Evolutionary conservation across 2,888 invertebrate genomes (phyloP).

Genomic region (Elmis aenea): DNA sequence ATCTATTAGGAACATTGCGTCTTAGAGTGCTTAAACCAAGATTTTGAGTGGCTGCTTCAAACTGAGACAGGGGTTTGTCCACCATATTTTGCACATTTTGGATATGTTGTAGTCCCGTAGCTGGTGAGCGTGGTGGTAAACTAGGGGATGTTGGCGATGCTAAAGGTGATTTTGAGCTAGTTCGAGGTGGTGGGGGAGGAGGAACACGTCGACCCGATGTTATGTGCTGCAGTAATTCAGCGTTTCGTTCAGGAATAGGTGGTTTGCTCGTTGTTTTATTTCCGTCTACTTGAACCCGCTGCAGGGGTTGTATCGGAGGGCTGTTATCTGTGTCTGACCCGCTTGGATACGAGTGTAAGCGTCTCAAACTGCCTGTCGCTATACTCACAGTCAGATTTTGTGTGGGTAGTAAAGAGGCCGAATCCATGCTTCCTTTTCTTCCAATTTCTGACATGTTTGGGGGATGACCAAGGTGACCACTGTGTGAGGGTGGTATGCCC

Average conservation of each 20-base stretch:
- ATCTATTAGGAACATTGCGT: constrained; percentile 41
- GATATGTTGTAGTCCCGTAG: constrained; percentile 43
- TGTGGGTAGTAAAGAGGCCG: constrained; percentile 44
- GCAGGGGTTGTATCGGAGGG: constrained; percentile 64
- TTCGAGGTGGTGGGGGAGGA: constrained; percentile 89
- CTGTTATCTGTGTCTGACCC: constrained; percentile 78
- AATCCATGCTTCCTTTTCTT: constrained; percentile 53
- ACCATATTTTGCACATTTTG: constrained; percentile 45
- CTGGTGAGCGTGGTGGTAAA: constrained; percentile 56
- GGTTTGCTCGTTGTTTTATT: constrained; percentile 63
- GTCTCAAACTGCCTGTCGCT: constrained; percentile 57
- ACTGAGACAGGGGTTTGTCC: constrained; percentile 41
- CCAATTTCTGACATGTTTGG: constrained; percentile 52
- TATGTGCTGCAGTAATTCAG: constrained; percentile 68
- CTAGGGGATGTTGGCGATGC: constrained; percentile 77
- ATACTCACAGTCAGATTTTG: constrained; percentile 45
- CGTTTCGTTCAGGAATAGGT: constrained; percentile 77
- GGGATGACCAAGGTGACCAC: constrained; percentile 36
- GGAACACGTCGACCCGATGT: constrained; percentile 68
- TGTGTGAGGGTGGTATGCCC: constrained; percentile 33
- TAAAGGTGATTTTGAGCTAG: constrained; percentile 81
- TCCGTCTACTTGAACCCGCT: constrained; percentile 40
- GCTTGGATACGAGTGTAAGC: constrained; percentile 81
- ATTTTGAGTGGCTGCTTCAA: constrained; percentile 45
- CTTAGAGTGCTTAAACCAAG: constrained; percentile 46